Evolutionary conservation across 2,797 vertebrate species (phyloP).

Genomic region (Pantherophis alleghaniensis): DNA sequence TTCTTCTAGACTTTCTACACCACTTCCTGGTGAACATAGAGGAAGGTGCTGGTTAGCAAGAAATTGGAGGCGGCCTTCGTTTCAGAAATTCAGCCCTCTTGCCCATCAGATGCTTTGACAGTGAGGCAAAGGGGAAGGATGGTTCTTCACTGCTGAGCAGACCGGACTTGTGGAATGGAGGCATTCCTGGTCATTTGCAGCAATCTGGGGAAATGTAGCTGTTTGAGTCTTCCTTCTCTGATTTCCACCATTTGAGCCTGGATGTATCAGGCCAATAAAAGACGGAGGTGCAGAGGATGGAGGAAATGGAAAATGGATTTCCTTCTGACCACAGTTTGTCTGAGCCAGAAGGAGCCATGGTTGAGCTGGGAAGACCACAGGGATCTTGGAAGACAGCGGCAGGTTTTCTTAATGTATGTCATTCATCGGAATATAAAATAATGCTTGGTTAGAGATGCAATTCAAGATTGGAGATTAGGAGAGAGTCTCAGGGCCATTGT

Average conservation of each 20-base stretch:
- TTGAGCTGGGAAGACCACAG: background rate
- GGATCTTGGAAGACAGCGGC: background rate
- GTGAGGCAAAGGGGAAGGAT: no score
- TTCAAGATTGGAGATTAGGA: background rate
- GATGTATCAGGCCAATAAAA: background rate
- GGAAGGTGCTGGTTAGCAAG: background rate
- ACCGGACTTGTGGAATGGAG: background rate
- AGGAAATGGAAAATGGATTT: background rate
- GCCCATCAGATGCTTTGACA: background rate
- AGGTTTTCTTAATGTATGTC: background rate
- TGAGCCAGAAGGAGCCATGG: no score
- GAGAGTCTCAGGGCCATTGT: background rate
- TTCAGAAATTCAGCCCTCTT: background rate
- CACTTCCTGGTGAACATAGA: background rate
- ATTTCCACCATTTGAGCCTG: background rate
- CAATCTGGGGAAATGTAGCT: background rate
- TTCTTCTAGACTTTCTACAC: background rate
- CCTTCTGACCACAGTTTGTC: background rate
- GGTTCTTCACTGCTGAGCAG: background rate
- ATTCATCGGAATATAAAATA: background rate
- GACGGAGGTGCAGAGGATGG: background rate
- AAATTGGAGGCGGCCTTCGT: background rate
- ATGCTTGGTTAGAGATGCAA: background rate
- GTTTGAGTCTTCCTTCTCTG: background rate
- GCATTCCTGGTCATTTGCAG: background rate